Conservation (phyloP, 1,140 invertebrate species). For the Alviniconcha marisindica region DNA sequence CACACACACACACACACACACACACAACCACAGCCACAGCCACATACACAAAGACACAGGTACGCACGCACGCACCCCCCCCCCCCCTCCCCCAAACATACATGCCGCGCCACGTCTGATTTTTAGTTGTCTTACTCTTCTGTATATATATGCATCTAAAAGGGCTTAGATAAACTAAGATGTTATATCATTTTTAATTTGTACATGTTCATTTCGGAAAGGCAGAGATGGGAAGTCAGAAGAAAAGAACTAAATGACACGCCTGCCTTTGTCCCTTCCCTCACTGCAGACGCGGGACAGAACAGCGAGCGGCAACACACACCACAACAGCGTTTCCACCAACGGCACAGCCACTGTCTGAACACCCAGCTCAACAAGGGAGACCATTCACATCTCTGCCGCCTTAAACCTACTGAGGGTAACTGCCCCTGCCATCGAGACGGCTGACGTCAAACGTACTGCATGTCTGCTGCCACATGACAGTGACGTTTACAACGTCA, state of each 20-base stretch:
- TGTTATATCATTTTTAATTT: neutral
- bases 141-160: no score
- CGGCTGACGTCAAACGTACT: no score
- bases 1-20: neutral
- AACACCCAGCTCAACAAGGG: no score
- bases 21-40: neutral
- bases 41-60: neutral
- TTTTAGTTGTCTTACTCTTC: neutral
- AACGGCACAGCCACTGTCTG: no score
- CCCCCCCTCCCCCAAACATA: neutral
- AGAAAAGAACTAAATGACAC: neutral
- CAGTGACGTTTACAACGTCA: no score
- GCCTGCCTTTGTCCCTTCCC: neutral
- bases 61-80: neutral
- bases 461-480: no score
- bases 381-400: no score
- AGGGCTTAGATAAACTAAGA: neutral
- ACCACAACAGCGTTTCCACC: neutral
- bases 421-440: no score
- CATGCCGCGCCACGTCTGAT: neutral
- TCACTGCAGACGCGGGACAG: neutral
- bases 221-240: neutral
- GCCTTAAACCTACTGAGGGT: no score
- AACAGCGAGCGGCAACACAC: conserved; percentile 1
- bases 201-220: neutral